Evolutionary conservation across 2,888 invertebrate genomes (phyloP).

Genomic region (Chaetoderma sp.): DNA sequence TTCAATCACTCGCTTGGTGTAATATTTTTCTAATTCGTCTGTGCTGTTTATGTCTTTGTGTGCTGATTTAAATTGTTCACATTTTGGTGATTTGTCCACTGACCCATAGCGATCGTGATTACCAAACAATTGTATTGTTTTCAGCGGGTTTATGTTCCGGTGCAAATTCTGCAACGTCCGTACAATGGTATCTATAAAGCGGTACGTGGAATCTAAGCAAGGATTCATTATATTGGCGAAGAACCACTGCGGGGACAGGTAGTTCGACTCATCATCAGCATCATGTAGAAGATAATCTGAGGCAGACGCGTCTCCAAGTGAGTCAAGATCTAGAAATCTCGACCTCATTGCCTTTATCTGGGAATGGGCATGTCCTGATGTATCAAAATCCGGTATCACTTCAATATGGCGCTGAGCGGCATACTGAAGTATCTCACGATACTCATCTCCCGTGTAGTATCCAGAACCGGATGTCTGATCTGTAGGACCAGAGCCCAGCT

Average conservation of each 20-base stretch:
- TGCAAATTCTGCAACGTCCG: constrained; percentile 45
- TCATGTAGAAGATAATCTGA: constrained; percentile 49
- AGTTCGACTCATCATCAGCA: constrained; percentile 43
- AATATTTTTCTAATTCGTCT: constrained; percentile 41
- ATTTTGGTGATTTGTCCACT: constrained; percentile 57
- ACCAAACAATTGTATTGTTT: constrained; percentile 58
- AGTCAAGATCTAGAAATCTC: constrained; percentile 38
- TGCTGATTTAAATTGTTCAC: constrained; percentile 34
- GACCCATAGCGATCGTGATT: constrained; percentile 60
- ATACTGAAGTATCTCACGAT: constrained; percentile 52
- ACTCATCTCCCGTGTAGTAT: constrained; percentile 47
- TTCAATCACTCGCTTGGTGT: constrained; percentile 36
- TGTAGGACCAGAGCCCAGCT: constrained; percentile 55
- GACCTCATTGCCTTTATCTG: constrained; percentile 58
- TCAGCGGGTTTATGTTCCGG: constrained; percentile 46
- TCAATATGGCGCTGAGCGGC: constrained; percentile 55
- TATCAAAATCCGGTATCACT: constrained; percentile 64
- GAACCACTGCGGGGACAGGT: constrained; percentile 57
- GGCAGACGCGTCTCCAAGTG: constrained; percentile 36
- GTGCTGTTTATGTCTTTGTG: constrained; percentile 5
- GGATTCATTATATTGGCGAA: constrained; percentile 61
- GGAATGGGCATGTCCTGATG: constrained; percentile 63
- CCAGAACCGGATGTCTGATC: constrained; percentile 5
- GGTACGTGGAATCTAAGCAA: constrained; percentile 56
- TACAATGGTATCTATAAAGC: constrained; percentile 50